Evolutionary conservation across 2,797 vertebrate genomes (phyloP).

Genomic region (Emydoidea blandingii): DNA sequence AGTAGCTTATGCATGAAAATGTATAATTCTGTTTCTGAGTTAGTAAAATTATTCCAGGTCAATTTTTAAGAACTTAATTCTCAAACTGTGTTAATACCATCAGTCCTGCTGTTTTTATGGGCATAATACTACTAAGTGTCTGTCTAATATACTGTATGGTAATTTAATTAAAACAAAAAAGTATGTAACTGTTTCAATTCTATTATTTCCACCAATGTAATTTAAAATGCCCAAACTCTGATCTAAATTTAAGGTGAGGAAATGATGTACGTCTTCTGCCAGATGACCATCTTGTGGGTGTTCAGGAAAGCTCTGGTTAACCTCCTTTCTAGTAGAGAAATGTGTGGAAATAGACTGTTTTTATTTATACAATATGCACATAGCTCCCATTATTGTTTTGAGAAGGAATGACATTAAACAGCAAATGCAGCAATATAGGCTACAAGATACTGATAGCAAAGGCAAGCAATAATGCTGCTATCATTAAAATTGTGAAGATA

Average conservation of each 20-base stretch:
- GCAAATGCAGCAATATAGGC: not conserved
- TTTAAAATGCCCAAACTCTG: not conserved
- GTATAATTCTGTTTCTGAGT: not conserved
- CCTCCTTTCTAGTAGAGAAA: not conserved
- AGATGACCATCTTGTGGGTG: not conserved
- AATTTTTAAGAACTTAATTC: not conserved
- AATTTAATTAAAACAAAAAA: not conserved
- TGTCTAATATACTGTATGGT: not conserved
- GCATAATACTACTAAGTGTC: not conserved
- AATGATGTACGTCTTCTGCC: not conserved
- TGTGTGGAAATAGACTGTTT: not conserved
- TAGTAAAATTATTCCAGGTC: not conserved
- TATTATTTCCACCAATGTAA: not conserved
- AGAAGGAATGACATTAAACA: not conserved
- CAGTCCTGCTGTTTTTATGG: not conserved
- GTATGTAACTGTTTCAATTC: not conserved
- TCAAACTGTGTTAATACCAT: not conserved
- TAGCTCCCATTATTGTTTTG: not conserved
- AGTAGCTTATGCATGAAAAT: not conserved
- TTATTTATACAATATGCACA: not conserved
- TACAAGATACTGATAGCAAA: not conserved
- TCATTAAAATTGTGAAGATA: not conserved
- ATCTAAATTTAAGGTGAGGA: not conserved
- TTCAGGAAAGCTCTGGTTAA: not conserved
- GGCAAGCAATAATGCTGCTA: rapidly evolving